These are phyloP conservation scores for Rhodeus uyekii DNA, from an alignment of 2,797 vertebrate species.

Conservation along the genomic window DNA sequence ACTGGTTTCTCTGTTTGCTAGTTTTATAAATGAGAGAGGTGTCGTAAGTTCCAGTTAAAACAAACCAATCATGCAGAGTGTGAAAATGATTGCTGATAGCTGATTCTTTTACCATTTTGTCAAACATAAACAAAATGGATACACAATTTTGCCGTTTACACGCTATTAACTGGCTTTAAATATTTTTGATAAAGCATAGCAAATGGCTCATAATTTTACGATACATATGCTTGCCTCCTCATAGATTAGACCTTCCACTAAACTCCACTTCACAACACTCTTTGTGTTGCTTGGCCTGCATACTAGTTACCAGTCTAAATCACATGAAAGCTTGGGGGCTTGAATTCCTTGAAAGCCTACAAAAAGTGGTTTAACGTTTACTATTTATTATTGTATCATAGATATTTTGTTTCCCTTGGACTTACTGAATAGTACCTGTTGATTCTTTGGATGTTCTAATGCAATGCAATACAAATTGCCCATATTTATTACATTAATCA, in stretches of 20 bases:
- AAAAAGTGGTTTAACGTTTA: neutral
- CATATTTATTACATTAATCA: neutral
- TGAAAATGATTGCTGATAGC: neutral
- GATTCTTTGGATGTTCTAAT: neutral
- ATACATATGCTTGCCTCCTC: neutral
- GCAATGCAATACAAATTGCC: neutral
- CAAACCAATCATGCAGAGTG: neutral
- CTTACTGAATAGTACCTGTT: neutral
- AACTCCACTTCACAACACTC: neutral
- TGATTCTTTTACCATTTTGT: neutral
- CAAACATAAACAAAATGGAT: neutral
- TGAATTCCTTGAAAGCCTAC: neutral
- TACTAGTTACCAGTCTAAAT: neutral
- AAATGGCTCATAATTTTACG: neutral
- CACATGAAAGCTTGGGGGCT: neutral
- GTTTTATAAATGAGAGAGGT: conserved; percentile 3
- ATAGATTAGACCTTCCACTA: conserved; percentile 7
- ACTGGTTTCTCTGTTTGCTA: conserved; percentile 7
- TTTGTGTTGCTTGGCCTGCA: neutral
- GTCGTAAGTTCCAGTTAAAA: conserved; percentile 19
- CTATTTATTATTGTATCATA: neutral
- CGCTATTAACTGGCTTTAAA: neutral
- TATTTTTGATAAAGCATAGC: conserved; percentile 2
- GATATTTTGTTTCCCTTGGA: neutral
- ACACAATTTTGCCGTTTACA: neutral